Evolutionary conservation across 1,140 invertebrate genomes (phyloP).

Genomic region (Scaptomyza hsui): DNA sequence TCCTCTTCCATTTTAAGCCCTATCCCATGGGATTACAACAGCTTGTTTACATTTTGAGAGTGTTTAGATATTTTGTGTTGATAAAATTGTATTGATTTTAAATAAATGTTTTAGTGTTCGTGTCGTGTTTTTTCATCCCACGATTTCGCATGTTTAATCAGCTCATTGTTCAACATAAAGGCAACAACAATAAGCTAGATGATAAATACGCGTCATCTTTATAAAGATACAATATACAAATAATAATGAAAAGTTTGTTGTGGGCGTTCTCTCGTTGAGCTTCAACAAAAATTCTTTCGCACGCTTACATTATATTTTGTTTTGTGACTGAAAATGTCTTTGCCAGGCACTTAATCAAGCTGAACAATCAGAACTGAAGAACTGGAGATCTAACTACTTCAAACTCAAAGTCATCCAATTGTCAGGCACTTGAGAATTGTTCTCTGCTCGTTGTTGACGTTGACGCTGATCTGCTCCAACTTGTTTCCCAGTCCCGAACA

Average conservation of each 20-base stretch:
- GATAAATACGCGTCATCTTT: conserved; percentile 15
- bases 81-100: conserved; percentile 74
- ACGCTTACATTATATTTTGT: conserved; percentile 29
- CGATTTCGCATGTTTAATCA: conserved; percentile 82
- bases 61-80: conserved; percentile 43
- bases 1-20: no score
- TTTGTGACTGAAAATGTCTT: conserved; percentile 23
- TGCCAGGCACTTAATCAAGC: conserved; percentile 64
- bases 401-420: conserved; percentile 75
- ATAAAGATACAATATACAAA: conserved; percentile 11
- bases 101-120: conserved; percentile 67
- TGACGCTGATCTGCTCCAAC: conserved; percentile 56
- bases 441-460: conserved; percentile 46
- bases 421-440: conserved; percentile 63
- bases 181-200: conserved; percentile 32
- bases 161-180: conserved; percentile 68
- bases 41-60: conserved; percentile 51
- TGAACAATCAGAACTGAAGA: conserved; percentile 50
- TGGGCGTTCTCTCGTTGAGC: conserved; percentile 48
- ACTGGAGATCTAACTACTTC: conserved; percentile 37
- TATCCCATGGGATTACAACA: conserved; percentile 51
- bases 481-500: conserved; percentile 24
- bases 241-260: conserved; percentile 22
- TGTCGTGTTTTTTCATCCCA: conserved; percentile 62
- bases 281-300: conserved; percentile 60